Evolutionary conservation across 2,888 invertebrate genomes (phyloP), one percentile per base, ranked within the genome.

Genomic region (Cephus rjabovi): DNA sequence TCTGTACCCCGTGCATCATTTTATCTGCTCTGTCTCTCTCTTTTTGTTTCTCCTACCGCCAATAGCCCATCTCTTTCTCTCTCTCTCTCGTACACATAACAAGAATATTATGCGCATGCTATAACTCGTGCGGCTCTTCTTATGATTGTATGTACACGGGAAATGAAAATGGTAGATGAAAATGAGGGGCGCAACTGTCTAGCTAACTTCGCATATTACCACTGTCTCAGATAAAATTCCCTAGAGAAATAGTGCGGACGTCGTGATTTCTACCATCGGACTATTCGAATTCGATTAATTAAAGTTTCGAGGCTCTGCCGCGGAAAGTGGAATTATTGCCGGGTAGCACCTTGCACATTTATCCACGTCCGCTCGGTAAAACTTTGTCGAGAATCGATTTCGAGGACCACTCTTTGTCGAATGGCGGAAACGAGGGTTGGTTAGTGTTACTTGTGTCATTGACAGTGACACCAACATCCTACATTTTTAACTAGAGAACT

Each of bases 281-380:
- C 81, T 75, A 82, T 83, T 85, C 83, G 86, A 87, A 87, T 89
- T 86, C 88, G 87, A 89, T 90, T 90, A 90, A 90, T 90, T 90
- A 89, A 89, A 89, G 88, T 89, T 89, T 40, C 88, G 87, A 87
- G 89, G 88, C 86, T 88, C 87, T 87, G 88, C 86, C 81, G 76
- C 73, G 83, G 87, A 89, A 89, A 89, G 40, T 88, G 86, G 86
- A 89, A 89, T 90, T 89, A 90, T 89, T 89, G 87, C 84, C 81
- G 79, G 79, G 83, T 80, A 83, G 83, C 83, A 82, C 82, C 83
- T 83, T 84, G 84, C 80, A 75, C 74, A 84, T 83, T 81, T 83
- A 81, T 83, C 78, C 80, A 75, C 80, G 79, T 79, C 79, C 78
- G 79, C 79, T 78, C 76, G 75, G 79, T 76, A 80, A 83, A 84